Evolutionary conservation across 2,113 vertebrate species (phyloP), one percentile per base, ranked within the genome.

Genomic region (Callionymus lyra): DNA sequence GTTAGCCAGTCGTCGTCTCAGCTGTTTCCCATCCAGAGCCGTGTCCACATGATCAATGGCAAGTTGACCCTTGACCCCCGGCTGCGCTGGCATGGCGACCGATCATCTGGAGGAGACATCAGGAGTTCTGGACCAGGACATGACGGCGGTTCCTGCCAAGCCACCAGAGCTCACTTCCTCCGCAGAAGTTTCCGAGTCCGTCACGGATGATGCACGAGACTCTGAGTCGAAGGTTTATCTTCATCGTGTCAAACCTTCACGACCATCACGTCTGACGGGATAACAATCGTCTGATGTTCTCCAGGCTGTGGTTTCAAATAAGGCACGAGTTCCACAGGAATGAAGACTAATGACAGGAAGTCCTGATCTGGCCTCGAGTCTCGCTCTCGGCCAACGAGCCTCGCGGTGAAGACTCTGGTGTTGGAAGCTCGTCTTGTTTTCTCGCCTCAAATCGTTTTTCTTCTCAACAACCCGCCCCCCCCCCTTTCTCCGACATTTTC

Each of bases 61-160:
- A 56, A 38, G 43, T 55, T 59, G 56, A 59, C 53, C 59, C 53
- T 43, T 78, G 47, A 82, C 75, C 77, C 66, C 70, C 71, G 72
- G 79, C 80, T 79, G 59, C 48, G 56, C 71, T 63, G 54, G 45
- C 70, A 54, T 63, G 58, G 40, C 12, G 60, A 41, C 35, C 66
- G 38, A 67, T 70, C 80, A 82, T 82, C 80, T 82, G 80, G 76
- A 70, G 57, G 55, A 79, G 32, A 76, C 57, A 77, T 82, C 74
- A 72, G 43, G 52, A 53, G 56, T 60, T 66, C 40, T 57, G 68
- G 61, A 67, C 49, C 53, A 72, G 74, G 56, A 81, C 64, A 70
- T 82, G 80, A 76, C 74, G 47, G 53, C 42, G 66, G n/a, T 71
- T 66, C 44, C 62, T 81, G 78, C 78, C 80, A 77, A 82, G 78